Percentiles rank a stretch among this genome's conserved stretches.
These are phyloP conservation scores for Unio pictorum DNA, from an alignment of 2,888 invertebrate genomes.

Conservation along the genomic window DNA sequence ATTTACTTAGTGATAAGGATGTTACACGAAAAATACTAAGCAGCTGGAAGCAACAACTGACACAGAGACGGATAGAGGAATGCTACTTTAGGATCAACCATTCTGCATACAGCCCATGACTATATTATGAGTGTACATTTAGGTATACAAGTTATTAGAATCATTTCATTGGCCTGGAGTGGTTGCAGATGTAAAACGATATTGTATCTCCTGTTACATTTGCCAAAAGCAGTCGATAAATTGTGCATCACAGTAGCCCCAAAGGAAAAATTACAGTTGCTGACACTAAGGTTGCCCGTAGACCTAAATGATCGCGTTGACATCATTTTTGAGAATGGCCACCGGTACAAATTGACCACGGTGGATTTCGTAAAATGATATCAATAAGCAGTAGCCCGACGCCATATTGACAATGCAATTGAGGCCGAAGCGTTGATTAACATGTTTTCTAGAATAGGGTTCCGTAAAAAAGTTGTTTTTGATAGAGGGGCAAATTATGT, in stretches of 20 bases:
- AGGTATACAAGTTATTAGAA: neutral
- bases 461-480: neutral
- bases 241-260: too few species aligned
- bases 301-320: neutral
- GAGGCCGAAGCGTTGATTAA: slow-evolving; percentile 4
- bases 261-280: neutral
- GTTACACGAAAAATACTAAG: too few species aligned
- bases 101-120: neutral
- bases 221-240: neutral
- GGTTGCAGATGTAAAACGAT: too few species aligned
- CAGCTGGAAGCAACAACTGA: too few species aligned
- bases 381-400: neutral
- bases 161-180: too few species aligned
- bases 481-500: slow-evolving; percentile 1
- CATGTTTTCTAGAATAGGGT: slow-evolving; percentile 3
- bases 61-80: too few species aligned
- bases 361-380: neutral
- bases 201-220: neutral
- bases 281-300: neutral
- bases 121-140: neutral
- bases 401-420: neutral
- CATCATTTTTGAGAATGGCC: neutral
- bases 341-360: neutral
- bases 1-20: too few species aligned
- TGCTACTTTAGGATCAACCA: too few species aligned